phyloP scores from a whole-genome alignment of 2,888 invertebrate species.

The Hecatera dysodea region DNA sequence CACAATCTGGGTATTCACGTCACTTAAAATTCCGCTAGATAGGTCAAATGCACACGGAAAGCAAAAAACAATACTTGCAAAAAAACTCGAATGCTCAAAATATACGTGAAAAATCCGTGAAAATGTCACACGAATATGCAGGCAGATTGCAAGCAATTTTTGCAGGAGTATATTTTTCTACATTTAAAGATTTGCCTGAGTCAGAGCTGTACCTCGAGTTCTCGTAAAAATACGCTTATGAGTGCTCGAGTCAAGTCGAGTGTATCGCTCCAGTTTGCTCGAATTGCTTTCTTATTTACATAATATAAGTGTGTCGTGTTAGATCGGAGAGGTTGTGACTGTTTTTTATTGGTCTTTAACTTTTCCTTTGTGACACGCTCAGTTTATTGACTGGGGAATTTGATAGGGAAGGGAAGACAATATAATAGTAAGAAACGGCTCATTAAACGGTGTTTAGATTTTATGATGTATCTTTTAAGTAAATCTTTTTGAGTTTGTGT shows the following conservation, averaged over 20 bases:
- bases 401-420: background rate
- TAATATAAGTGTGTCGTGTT: slow-evolving; percentile 70
- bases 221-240: slow-evolving; percentile 66
- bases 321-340: slow-evolving; percentile 59
- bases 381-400: slow-evolving; percentile 49
- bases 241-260: slow-evolving; percentile 57
- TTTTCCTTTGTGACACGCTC: slow-evolving; percentile 53
- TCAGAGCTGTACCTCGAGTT: slow-evolving; percentile 48
- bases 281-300: slow-evolving; percentile 74
- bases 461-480: too few relatives aligned
- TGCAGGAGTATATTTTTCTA: slow-evolving; percentile 42
- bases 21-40: slow-evolving; percentile 2
- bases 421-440: background rate
- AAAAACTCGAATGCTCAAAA: slow-evolving; percentile 22
- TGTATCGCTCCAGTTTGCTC: slow-evolving; percentile 68
- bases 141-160: slow-evolving; percentile 54
- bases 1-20: background rate
- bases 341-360: slow-evolving; percentile 73
- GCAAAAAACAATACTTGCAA: slow-evolving; percentile 8
- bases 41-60: slow-evolving; percentile 18
- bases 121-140: slow-evolving; percentile 52
- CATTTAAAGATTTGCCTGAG: slow-evolving; percentile 59
- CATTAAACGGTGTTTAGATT: background rate
- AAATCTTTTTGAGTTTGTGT: too few relatives aligned
- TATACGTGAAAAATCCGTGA: slow-evolving; percentile 24